Conservation (phyloP, 2,113 vertebrate genomes). For the Greenwoodochromis staneri region DNA sequence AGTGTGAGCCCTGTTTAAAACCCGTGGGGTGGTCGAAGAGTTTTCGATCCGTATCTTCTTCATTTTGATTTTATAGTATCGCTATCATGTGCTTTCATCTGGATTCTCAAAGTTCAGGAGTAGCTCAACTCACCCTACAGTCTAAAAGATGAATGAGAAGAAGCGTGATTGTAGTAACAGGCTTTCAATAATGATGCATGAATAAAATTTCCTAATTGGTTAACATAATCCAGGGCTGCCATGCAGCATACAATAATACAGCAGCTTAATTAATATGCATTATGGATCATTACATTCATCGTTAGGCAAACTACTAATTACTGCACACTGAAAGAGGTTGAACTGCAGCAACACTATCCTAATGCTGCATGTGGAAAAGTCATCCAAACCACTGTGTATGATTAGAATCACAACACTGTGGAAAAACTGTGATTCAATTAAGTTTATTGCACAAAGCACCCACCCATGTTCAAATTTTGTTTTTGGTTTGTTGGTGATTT, state of each 20-base stretch:
- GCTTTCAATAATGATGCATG: not conserved
- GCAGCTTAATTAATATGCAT: not conserved
- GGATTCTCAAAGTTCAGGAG: not conserved
- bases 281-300: not conserved
- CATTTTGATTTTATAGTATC: not conserved
- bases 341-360: not conserved
- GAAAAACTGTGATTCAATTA: not conserved
- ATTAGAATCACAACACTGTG: not conserved
- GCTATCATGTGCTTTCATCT: not conserved
- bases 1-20: not conserved
- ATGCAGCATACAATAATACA: not conserved
- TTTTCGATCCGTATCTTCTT: not conserved
- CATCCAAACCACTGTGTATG: not conserved
- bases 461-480: not conserved
- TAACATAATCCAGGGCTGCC: not conserved
- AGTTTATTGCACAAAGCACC: not conserved
- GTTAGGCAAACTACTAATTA: not conserved
- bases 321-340: not conserved
- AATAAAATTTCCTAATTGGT: not conserved
- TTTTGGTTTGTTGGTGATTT: not conserved
- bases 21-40: not conserved
- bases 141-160: not conserved
- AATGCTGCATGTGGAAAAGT: not conserved
- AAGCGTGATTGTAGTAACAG: not conserved
- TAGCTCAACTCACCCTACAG: not conserved